Base-by-base conservation (phyloP, 2,888 invertebrate genomes). In the Prosopocoilus inquinatus region DNA sequence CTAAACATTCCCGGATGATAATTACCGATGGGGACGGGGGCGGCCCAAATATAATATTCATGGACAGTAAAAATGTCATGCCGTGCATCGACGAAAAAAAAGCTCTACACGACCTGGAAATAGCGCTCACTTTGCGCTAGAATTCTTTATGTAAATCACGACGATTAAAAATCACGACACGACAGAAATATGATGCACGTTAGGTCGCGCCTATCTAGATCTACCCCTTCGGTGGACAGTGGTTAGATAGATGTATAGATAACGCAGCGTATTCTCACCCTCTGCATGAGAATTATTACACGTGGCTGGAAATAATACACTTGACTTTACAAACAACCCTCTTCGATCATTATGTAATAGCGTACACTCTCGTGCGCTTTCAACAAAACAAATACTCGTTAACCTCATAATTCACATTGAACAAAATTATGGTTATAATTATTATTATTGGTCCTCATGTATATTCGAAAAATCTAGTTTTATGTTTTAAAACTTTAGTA, bases 111-210 rank as follows among this genome's bases (percentile, higher is more conserved):
- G 20, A 12, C n/a, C 44, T 44, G 43, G 51, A 52, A 34, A 34
- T 59, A 59, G 59, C 56, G 64, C 53, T 57, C 54, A 60, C 47
- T 57, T 58, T 54, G 50, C 60, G 54, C 49, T 51, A 54, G 54
- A 60, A 59, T 60, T 57, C 60, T 53, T 62, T 66, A 64, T 66
- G 64, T 64, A 64, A 65, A 66, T 66, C 63, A 58, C 52, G 56
- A 52, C 66, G 62, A 63, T 66, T 66, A 66, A 66, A 66, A 66
- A 65, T 66, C 66, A 65, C 64, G 64, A 64, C 64, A 66, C 64
- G 63, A 64, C 63, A 64, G 63, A 65, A 66, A 65, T 65, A 66
- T 66, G 66, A 66, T 66, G 64, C 66, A 66, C 66, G 66, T 58
- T 60, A 64, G 60, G 62, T 57, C 61, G 56, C 55, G 52, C 57